A percentile compares a stretch with the other conserved stretches of the same genome.
phyloP scores from a whole-genome alignment of 2,113 vertebrate species.

The Tenrec ecaudatus region DNA sequence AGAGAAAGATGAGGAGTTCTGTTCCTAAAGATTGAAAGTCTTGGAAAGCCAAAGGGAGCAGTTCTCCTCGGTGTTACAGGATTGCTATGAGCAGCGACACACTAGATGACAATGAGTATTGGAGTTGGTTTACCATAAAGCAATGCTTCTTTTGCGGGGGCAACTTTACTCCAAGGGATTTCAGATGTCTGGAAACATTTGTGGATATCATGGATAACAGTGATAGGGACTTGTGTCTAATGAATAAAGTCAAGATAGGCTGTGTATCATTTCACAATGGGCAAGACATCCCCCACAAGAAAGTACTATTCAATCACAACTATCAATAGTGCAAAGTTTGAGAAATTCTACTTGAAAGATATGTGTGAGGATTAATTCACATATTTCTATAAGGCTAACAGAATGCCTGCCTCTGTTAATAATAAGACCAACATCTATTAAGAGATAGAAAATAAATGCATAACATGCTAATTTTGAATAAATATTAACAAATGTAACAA shows the following conservation, averaged over 20 bases:
- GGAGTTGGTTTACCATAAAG: not conserved
- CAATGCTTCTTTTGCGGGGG: not conserved
- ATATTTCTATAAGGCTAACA: not conserved
- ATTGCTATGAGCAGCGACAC: too few species aligned
- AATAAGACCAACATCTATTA: slow-evolving; percentile 15
- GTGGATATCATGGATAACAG: not conserved
- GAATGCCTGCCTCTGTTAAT: not conserved
- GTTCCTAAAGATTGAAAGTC: too few species aligned
- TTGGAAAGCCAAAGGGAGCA: too few species aligned
- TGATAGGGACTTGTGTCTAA: not conserved
- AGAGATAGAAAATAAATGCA: slow-evolving; percentile 14
- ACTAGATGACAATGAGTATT: too few species aligned
- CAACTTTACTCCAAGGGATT: not conserved
- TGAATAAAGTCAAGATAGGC: not conserved
- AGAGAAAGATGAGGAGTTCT: too few species aligned
- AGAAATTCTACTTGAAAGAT: not conserved
- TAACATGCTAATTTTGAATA: not conserved
- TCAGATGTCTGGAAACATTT: not conserved
- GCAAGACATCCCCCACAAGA: not conserved
- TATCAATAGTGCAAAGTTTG: not conserved
- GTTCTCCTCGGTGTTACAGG: too few species aligned
- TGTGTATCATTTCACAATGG: not conserved
- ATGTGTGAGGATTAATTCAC: not conserved
- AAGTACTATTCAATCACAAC: not conserved
- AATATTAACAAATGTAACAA: not conserved